Evolutionary conservation across 2,113 vertebrate genomes (phyloP), one percentile per base, ranked within the genome.

Genomic region (Dasypus novemcinctus): DNA sequence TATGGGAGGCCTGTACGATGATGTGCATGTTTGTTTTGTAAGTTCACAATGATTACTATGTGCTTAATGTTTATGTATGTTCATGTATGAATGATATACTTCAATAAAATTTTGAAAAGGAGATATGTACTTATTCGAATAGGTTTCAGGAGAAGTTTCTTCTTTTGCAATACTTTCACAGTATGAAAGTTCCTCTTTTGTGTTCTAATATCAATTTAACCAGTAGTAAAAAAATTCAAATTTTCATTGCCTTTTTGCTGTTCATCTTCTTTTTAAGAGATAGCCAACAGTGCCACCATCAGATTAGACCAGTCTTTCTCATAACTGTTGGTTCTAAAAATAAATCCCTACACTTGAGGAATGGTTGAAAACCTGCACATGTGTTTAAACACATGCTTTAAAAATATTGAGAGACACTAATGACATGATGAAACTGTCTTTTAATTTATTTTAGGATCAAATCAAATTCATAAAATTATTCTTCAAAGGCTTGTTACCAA

Each of bases 241-340:
- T 87, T 93, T 90, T 23, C 18, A 13, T 76, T 84, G 46, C 75
- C 33, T 66, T 91, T 89, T 75, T 93, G 36, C 61, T 14, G 33
- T 94, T 94, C 91, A 91, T 59, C 59, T 74, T 95, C 17, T 41
- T 20, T 69, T 0, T 29, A 91, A 66, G 87, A 91, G 85, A 12
- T 20, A 61, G 57, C 17, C 87, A 92, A 94, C 11, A 33, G 36
- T 64, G 54, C 92, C 97, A 33, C 78, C 0, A 0, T 95, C 94
- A 87, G 96, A 97, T 84, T 72, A 95, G 41, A 31, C 15, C 89
- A 29, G 4, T 54, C 96, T 84, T 66, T 80, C 81, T 86, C 14
- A 2, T 49, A n/a, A 33, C 25, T 52, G 38, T 3, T 72, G 3
- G 69, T 0, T 85, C 94, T 52, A 21, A 78, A 21, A n/a, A 78